phyloP scores from a whole-genome alignment of 2,888 invertebrate species.

The Alitta virens region DNA sequence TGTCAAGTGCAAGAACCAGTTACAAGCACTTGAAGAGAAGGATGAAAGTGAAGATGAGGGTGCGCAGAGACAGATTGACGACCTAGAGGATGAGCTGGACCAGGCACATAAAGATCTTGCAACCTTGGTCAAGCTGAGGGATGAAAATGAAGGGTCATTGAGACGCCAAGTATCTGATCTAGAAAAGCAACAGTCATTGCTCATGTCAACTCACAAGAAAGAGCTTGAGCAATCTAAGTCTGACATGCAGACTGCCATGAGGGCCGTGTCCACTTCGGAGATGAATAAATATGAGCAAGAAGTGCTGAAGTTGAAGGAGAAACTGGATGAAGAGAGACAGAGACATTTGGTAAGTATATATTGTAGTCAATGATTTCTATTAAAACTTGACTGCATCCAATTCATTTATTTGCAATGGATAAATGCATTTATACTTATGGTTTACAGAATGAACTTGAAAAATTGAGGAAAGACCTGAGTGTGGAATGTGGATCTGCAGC shows the following conservation, averaged over 20 bases:
- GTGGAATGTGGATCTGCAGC: conserved; percentile 4
- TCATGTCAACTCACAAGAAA: background rate
- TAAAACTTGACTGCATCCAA: background rate
- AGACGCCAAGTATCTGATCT: background rate
- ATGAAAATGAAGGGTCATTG: background rate
- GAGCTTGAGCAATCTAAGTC: conserved; percentile 4
- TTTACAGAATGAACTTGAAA: conserved; percentile 13
- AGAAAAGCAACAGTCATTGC: background rate
- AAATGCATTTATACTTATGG: background rate
- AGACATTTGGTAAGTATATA: conserved; percentile 16
- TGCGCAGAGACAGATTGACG: background rate
- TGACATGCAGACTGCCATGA: conserved; percentile 3
- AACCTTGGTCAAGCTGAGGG: background rate
- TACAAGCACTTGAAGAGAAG: background rate
- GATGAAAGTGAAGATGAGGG: background rate
- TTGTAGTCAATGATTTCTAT: background rate
- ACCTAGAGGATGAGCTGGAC: conserved; percentile 1
- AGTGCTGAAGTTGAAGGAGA: conserved; percentile 6
- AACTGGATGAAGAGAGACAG: conserved; percentile 19
- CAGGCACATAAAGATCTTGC: background rate
- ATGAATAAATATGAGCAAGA: conserved; percentile 6
- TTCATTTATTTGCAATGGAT: background rate
- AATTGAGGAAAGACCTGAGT: background rate
- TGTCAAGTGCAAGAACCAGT: background rate
- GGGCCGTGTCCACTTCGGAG: background rate